These are phyloP conservation scores for Chloroceryle amazona DNA, from an alignment of 2,797 vertebrate species.

Conservation along the genomic window DNA sequence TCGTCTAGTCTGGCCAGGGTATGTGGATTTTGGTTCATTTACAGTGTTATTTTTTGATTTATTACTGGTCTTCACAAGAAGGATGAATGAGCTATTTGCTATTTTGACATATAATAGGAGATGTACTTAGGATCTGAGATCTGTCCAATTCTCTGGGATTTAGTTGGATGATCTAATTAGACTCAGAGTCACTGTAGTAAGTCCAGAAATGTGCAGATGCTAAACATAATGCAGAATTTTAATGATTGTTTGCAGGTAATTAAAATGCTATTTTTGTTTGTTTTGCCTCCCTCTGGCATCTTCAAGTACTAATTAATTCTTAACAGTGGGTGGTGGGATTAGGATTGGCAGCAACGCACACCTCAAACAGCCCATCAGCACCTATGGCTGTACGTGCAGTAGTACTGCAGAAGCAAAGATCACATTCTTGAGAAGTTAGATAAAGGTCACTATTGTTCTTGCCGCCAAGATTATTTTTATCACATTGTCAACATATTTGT, in stretches of 20 bases:
- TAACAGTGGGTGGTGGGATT: conserved; percentile 63
- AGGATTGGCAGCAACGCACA: conserved; percentile 34
- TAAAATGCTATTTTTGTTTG: conserved; percentile 67
- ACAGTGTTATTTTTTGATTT: accelerated
- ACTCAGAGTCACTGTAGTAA: conserved; percentile 3
- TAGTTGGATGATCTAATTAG: not conserved
- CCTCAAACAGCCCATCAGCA: conserved; percentile 43
- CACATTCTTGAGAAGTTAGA: conserved; percentile 40
- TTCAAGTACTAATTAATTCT: conserved; percentile 61
- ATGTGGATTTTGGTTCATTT: not conserved
- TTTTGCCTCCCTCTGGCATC: conserved; percentile 58
- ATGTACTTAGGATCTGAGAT: not conserved
- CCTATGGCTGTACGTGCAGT: conserved; percentile 30
- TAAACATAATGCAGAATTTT: conserved; percentile 27
- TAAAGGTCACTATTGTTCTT: conserved; percentile 48
- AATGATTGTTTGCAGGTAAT: conserved; percentile 71
- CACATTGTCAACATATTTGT: conserved; percentile 41
- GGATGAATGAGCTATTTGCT: not conserved
- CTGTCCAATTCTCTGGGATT: not conserved
- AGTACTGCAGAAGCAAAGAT: not conserved
- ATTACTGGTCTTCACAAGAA: not conserved
- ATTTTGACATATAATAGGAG: not conserved
- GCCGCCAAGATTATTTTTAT: conserved; percentile 64
- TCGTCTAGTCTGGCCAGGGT: not conserved
- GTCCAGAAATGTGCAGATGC: conserved; percentile 48